These are phyloP conservation scores for Tanytarsus gracilentus DNA, from an alignment of 2,888 invertebrate genomes.

Conservation along the genomic window DNA sequence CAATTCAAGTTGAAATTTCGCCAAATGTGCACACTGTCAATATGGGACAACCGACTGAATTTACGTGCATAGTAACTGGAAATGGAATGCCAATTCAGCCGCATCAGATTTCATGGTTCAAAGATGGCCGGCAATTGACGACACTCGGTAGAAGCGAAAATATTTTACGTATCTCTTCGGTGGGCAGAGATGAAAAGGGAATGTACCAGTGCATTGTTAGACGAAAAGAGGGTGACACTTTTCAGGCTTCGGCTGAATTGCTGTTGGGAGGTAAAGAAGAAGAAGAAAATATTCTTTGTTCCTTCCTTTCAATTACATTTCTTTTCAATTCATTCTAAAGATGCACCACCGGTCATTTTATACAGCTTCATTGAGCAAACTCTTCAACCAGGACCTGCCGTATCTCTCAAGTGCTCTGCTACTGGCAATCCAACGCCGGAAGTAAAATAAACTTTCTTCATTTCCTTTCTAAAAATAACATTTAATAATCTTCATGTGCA, in stretches of 20 bases:
- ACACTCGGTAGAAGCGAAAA: constrained; percentile 57
- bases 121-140: constrained; percentile 58
- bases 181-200: constrained; percentile 62
- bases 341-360: constrained; percentile 65
- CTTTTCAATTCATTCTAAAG: constrained; percentile 42
- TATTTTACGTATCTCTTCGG: constrained; percentile 54
- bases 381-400: constrained; percentile 65
- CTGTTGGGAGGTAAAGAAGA: constrained; percentile 54
- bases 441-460: constrained; percentile 40
- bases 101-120: constrained; percentile 56
- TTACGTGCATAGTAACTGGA: constrained; percentile 53
- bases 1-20: constrained; percentile 57
- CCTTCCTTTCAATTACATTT: not conserved
- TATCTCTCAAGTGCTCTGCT: constrained; percentile 68
- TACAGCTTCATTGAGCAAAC: constrained; percentile 74
- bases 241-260: constrained; percentile 66
- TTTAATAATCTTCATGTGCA: not conserved
- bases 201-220: constrained; percentile 70
- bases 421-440: constrained; percentile 71
- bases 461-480: not conserved
- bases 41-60: constrained; percentile 64
- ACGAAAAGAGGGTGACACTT: constrained; percentile 62
- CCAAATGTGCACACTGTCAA: constrained; percentile 53
- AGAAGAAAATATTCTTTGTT: not conserved
- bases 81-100: constrained; percentile 48